phyloP scores from a whole-genome alignment of 2,797 vertebrate species.

The Gymnoscopelus microlampas region DNA sequence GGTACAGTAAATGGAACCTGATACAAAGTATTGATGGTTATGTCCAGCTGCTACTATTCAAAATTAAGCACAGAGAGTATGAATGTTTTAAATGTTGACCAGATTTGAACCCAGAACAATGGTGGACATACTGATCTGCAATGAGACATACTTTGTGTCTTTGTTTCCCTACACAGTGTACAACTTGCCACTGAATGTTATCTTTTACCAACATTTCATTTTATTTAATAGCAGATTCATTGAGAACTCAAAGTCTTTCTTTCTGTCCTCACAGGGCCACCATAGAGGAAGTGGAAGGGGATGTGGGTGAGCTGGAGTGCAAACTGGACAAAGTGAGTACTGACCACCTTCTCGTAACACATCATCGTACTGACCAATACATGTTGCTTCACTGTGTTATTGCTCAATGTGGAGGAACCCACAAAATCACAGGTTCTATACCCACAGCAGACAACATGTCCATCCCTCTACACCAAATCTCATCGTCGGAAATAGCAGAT shows the following conservation, averaged over 20 bases:
- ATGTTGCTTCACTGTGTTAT: slow-evolving; percentile 51
- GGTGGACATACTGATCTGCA: no score
- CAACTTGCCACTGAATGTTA: background rate
- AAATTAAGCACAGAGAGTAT: no score
- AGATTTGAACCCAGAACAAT: no score
- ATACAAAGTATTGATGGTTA: no score
- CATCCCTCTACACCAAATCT: background rate
- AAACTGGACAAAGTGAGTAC: slow-evolving; percentile 97
- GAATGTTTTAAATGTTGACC: no score
- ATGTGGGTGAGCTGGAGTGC: slow-evolving; percentile 95
- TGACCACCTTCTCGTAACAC: slow-evolving; percentile 7
- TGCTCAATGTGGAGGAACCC: no score
- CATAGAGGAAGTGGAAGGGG: slow-evolving; percentile 97
- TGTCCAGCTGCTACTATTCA: no score
- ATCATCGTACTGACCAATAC: slow-evolving; percentile 46
- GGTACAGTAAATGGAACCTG: no score
- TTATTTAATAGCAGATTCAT: no score
- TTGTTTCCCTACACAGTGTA: background rate
- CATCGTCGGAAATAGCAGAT: no score
- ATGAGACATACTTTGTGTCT: no score
- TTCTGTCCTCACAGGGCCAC: slow-evolving; percentile 85
- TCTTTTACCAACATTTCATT: no score
- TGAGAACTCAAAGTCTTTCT: slow-evolving; percentile 23
- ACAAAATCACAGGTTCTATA: slow-evolving; percentile 32
- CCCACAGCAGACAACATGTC: slow-evolving; percentile 5